Evolutionary conservation across 2,113 vertebrate species (phyloP).

Genomic region (Anarrhichthys ocellatus): DNA sequence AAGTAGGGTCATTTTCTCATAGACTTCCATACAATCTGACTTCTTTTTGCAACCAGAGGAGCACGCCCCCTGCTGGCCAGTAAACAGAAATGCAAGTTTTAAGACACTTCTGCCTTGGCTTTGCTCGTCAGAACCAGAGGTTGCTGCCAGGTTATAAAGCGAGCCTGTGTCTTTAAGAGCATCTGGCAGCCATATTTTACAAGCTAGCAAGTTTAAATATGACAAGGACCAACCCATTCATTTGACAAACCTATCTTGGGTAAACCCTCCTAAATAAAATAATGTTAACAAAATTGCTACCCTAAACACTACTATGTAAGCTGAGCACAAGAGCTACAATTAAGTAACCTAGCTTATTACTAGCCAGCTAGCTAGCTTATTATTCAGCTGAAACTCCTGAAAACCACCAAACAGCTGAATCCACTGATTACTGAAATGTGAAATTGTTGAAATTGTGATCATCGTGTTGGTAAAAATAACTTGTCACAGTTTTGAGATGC

Average conservation of each 20-base stretch:
- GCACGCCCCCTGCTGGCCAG: neutral
- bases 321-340: neutral
- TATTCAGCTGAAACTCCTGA: neutral
- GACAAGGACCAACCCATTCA: neutral
- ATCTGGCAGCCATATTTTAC: neutral
- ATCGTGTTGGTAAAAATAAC: neutral
- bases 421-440: neutral
- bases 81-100: neutral
- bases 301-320: neutral
- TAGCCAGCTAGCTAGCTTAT: neutral
- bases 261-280: neutral
- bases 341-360: neutral
- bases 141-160: neutral
- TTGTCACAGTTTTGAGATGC: neutral
- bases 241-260: too few relatives aligned
- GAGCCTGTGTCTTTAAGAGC: neutral
- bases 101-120: too few relatives aligned
- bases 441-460: neutral
- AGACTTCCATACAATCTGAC: too few relatives aligned
- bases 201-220: neutral
- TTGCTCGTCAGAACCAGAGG: too few relatives aligned
- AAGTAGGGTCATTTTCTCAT: too few relatives aligned
- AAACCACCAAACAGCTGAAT: too few relatives aligned
- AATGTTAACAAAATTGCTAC: neutral
- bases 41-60: too few relatives aligned